Percentiles rank a stretch among this genome's conserved stretches.
Evolutionary conservation across 2,888 invertebrate species (phyloP).

Genomic region (Caenorhabditis plicata): DNA sequence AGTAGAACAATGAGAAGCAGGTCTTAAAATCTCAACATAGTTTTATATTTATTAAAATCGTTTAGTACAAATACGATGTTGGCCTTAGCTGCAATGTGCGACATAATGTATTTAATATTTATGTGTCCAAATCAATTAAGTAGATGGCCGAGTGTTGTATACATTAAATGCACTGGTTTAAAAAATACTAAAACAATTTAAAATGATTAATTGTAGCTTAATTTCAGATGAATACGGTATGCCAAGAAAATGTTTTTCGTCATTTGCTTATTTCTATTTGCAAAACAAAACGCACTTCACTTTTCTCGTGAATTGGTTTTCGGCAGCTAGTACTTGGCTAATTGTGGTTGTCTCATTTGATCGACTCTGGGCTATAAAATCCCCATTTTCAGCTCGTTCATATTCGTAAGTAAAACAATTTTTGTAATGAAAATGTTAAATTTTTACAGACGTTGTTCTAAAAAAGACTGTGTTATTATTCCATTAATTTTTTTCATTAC

Average conservation of each 20-base stretch:
- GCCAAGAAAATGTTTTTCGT: conserved; percentile 15
- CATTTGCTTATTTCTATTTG: conserved; percentile 34
- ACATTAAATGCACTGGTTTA: conserved; percentile 10
- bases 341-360: conserved; percentile 52
- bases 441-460: conserved; percentile 17
- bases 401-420: conserved; percentile 19
- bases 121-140: conserved; percentile 48
- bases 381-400: conserved; percentile 42
- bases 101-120: conserved; percentile 41
- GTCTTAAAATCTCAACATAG: conserved; percentile 7
- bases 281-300: conserved; percentile 40
- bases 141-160: conserved; percentile 12
- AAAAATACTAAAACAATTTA: background rate
- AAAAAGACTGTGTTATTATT: conserved; percentile 27
- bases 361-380: conserved; percentile 50
- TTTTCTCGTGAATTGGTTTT: conserved; percentile 46
- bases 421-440: background rate
- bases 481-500: conserved; percentile 33
- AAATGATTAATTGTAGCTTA: background rate
- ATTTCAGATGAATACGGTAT: conserved; percentile 8
- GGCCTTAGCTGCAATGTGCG: conserved; percentile 43
- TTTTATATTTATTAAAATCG: background rate
- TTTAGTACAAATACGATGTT: conserved; percentile 48
- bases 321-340: conserved; percentile 49
- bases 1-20: conserved; percentile 48